A percentile compares a stretch with the other conserved stretches of the same genome.
These are phyloP conservation scores for Phaonia tiefii DNA, from an alignment of 2,888 invertebrate genomes.

Conservation along the genomic window DNA sequence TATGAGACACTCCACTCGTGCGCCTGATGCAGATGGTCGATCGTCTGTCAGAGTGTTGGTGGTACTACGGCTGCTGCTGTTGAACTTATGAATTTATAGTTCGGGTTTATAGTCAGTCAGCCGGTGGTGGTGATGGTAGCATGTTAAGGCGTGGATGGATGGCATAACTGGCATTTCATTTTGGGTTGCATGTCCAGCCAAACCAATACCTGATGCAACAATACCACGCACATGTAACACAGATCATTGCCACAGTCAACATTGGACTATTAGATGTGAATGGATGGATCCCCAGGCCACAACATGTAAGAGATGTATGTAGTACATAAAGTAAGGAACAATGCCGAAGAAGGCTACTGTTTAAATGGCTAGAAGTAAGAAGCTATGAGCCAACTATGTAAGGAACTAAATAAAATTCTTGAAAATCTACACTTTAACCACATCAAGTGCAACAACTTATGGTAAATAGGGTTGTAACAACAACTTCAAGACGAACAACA, in stretches of 20 bases:
- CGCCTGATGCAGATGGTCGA: background rate
- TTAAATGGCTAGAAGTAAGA: background rate
- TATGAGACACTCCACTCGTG: background rate
- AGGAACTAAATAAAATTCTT: slow-evolving; percentile 44
- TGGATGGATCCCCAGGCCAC: background rate
- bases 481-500: too few relatives aligned
- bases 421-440: slow-evolving; percentile 42
- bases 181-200: slow-evolving; percentile 10
- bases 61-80: background rate
- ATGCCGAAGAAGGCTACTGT: slow-evolving; percentile 21
- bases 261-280: too few relatives aligned
- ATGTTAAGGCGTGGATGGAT: slow-evolving; percentile 62
- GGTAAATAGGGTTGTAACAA: too few relatives aligned
- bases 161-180: slow-evolving; percentile 40
- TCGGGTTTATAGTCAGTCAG: background rate
- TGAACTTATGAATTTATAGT: slow-evolving; percentile 56
- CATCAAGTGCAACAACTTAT: too few relatives aligned
- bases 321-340: background rate
- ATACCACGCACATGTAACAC: slow-evolving; percentile 24
- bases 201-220: background rate
- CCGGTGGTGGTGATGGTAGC: slow-evolving; percentile 42
- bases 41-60: too few relatives aligned
- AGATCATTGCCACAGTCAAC: background rate
- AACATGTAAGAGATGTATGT: background rate
- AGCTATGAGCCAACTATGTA: background rate